A percentile compares a stretch with the other conserved stretches of the same genome.
These are phyloP conservation scores for Panthera tigris DNA, from an alignment of 2,113 vertebrate genomes.

Conservation along the genomic window DNA sequence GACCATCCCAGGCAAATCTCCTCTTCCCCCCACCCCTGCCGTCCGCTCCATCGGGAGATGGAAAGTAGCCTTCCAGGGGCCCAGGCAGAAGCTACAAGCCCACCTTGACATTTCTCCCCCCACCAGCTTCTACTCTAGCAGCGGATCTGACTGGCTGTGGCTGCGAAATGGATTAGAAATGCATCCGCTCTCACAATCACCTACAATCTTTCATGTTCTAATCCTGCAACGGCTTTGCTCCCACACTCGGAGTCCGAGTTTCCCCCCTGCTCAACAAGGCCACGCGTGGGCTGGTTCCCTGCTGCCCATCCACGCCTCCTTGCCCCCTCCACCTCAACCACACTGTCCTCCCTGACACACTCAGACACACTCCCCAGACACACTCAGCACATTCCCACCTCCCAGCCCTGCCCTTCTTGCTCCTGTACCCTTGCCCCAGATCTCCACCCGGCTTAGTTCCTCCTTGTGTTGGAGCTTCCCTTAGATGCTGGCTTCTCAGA, in stretches of 20 bases:
- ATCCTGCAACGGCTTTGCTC: neutral
- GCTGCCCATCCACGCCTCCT: accelerated
- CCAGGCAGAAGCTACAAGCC: neutral
- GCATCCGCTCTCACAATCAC: neutral
- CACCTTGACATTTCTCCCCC: neutral
- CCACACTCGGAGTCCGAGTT: neutral
- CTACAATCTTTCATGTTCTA: neutral
- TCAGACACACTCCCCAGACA: no score
- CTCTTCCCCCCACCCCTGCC: no score
- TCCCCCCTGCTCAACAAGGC: neutral
- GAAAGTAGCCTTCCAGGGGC: neutral
- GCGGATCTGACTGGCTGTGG: neutral
- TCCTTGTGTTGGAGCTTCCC: neutral
- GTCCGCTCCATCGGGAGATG: neutral
- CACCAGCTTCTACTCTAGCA: neutral
- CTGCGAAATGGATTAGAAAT: no score
- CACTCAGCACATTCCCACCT: no score
- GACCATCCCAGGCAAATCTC: neutral
- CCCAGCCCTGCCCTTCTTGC: accelerated
- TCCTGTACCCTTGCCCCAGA: neutral
- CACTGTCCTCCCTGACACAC: no score
- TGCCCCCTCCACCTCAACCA: no score
- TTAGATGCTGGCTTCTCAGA: neutral
- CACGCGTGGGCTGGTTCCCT: accelerated
- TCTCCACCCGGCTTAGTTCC: neutral